Conservation (phyloP, 64 coral and sea anemone species). For the Montipora foliosa region DNA sequence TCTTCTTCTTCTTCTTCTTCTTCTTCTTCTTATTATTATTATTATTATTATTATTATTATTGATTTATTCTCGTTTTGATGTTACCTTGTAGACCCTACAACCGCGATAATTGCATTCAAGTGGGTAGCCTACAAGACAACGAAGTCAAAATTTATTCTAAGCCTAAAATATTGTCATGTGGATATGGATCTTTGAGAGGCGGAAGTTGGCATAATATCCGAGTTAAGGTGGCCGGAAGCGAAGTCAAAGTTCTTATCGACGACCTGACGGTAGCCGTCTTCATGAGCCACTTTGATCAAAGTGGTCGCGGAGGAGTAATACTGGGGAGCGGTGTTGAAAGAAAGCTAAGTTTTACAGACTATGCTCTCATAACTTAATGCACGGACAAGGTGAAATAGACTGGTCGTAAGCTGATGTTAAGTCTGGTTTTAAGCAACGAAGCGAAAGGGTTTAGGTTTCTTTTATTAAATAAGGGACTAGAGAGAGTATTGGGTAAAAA, state of each 20-base stretch:
- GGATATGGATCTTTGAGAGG: conserved; percentile 2
- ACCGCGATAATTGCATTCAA: background rate
- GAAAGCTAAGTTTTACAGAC: conserved; percentile 26
- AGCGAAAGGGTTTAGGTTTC: too few relatives aligned
- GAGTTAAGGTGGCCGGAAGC: conserved; percentile 14
- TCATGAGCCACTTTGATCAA: background rate
- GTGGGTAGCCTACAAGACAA: background rate
- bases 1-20: too few relatives aligned
- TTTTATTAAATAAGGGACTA: too few relatives aligned
- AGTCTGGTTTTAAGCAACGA: background rate
- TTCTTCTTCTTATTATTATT: too few relatives aligned
- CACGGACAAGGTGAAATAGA: too few relatives aligned
- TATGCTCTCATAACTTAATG: background rate
- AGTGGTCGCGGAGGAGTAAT: conserved; percentile 34
- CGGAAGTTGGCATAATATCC: conserved; percentile 30
- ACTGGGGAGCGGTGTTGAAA: conserved; percentile 26
- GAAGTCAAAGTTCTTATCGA: conserved; percentile 17
- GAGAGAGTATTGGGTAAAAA: too few relatives aligned
- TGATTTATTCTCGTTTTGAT: too few relatives aligned
- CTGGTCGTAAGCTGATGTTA: background rate
- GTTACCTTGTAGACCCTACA: conserved; percentile 12
- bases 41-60: too few relatives aligned
- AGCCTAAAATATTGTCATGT: conserved; percentile 5
- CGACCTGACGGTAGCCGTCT: conserved; percentile 6
- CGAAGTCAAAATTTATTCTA: background rate